Percentiles rank a stretch among this genome's conserved stretches.
phyloP scores from a whole-genome alignment of 1,140 invertebrate genomes.

The Tetramorium simillimum region DNA sequence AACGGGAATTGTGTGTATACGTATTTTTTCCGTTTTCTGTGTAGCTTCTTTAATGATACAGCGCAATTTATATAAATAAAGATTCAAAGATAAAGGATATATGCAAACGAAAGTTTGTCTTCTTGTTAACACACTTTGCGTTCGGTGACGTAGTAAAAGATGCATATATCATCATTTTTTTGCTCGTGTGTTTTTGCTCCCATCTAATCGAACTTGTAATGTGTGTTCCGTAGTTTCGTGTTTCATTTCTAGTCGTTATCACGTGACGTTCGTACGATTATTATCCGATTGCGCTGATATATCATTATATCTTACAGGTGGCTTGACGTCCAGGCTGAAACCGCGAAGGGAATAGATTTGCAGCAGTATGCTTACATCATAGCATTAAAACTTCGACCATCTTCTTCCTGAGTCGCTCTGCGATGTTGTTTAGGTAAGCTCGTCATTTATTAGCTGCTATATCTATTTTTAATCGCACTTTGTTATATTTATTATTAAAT shows the following conservation, averaged over 20 bases:
- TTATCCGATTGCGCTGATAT: neutral
- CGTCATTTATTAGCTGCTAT: neutral
- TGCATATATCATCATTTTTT: neutral
- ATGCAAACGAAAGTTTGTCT: neutral
- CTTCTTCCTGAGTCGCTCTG: slow-evolving; percentile 82
- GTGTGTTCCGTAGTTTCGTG: neutral
- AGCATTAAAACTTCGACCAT: slow-evolving; percentile 79
- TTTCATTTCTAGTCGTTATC: neutral
- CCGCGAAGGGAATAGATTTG: slow-evolving; percentile 79
- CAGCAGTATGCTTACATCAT: slow-evolving; percentile 81
- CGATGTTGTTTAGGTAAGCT: slow-evolving; percentile 85
- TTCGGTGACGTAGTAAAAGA: neutral
- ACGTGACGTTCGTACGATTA: neutral
- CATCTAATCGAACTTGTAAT: neutral
- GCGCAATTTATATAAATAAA: neutral
- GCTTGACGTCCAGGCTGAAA: slow-evolving; percentile 80
- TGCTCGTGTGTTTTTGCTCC: neutral
- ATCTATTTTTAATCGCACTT: neutral
- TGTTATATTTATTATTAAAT: neutral
- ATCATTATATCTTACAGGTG: slow-evolving; percentile 77
- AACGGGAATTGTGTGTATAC: too few relatives aligned
- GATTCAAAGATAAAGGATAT: neutral
- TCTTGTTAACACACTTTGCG: slow-evolving; percentile 30
- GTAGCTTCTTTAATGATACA: neutral
- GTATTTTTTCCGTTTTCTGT: too few relatives aligned